phyloP scores from a whole-genome alignment of 2,888 invertebrate genomes.

The Netelia melanura region DNA sequence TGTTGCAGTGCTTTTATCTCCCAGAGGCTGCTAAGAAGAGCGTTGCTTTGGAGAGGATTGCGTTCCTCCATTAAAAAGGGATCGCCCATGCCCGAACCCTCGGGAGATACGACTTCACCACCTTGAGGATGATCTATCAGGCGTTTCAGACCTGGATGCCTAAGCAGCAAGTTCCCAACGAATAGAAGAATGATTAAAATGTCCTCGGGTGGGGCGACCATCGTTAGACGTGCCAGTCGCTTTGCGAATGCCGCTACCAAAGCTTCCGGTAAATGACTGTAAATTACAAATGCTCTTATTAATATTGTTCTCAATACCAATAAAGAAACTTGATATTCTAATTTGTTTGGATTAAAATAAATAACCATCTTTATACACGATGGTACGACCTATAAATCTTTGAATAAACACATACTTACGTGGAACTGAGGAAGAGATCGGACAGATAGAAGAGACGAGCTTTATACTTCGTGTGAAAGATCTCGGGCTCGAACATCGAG shows the following conservation, averaged over 20 bases:
- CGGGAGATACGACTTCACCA: constrained; percentile 79
- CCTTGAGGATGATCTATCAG: constrained; percentile 86
- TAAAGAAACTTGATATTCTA: too few relatives aligned
- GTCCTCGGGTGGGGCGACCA: constrained; percentile 93
- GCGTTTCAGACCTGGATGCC: constrained; percentile 93
- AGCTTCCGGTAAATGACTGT: constrained; percentile 94
- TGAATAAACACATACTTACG: constrained; percentile 86
- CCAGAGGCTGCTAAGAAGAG: constrained; percentile 96
- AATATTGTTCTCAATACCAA: background rate
- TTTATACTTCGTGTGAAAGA: constrained; percentile 96
- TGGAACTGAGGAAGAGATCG: constrained; percentile 96
- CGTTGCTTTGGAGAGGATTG: constrained; percentile 92
- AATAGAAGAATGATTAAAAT: constrained; percentile 92
- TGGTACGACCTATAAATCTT: constrained; percentile 7
- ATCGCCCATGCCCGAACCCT: constrained; percentile 86
- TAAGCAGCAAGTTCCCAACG: constrained; percentile 93
- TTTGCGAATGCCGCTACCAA: constrained; percentile 97
- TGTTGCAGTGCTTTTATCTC: constrained; percentile 93
- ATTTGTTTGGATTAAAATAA: too few relatives aligned
- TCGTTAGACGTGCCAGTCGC: constrained; percentile 92
- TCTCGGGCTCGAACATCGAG: constrained; percentile 95
- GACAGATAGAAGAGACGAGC: constrained; percentile 94
- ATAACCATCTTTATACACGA: too few relatives aligned
- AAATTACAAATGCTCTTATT: constrained; percentile 67
- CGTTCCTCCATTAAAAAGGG: constrained; percentile 94